A percentile compares a stretch with the other conserved stretches of the same genome.
Evolutionary conservation across 30 jellyfish, hydroid and myxozoan genomes (phyloP).

Genomic region (Pelagia noctiluca): DNA sequence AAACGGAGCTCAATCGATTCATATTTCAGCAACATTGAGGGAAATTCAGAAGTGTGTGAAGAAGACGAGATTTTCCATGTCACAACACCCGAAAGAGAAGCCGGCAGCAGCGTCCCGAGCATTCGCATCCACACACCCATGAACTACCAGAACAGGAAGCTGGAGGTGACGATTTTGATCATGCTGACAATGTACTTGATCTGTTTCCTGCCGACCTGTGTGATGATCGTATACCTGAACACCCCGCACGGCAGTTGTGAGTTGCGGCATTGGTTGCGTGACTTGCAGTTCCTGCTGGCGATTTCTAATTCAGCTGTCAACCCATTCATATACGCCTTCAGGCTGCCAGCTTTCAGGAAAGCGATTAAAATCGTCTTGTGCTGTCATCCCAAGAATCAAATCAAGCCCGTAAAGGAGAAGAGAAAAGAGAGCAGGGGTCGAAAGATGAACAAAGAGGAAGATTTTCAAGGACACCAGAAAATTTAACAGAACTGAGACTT

Average conservation of each 20-base stretch:
- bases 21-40: too few relatives aligned
- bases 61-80: too few relatives aligned
- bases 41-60: too few relatives aligned
- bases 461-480: too few relatives aligned
- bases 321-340: slow-evolving; percentile 66
- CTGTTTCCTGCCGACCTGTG: slow-evolving; percentile 61
- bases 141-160: slow-evolving; percentile 22
- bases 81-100: too few relatives aligned
- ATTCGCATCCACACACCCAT: slow-evolving; percentile 22
- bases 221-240: slow-evolving; percentile 49
- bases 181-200: slow-evolving; percentile 43
- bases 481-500: too few relatives aligned
- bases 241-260: slow-evolving; percentile 39
- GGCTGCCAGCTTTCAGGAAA: slow-evolving; percentile 52
- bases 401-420: slow-evolving; percentile 23
- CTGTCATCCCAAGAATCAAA: slow-evolving; percentile 12
- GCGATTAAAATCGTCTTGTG: slow-evolving; percentile 26
- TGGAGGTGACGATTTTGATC: slow-evolving; percentile 30
- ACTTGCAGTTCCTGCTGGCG: slow-evolving; percentile 49
- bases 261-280: slow-evolving; percentile 61
- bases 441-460: too few relatives aligned
- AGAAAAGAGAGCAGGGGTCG: too few relatives aligned
- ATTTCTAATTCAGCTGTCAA: slow-evolving; percentile 52
- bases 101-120: too few relatives aligned
- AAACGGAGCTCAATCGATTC: too few relatives aligned